phyloP scores from a whole-genome alignment of 2,113 vertebrate genomes.

The Pampusana beccarii region DNA sequence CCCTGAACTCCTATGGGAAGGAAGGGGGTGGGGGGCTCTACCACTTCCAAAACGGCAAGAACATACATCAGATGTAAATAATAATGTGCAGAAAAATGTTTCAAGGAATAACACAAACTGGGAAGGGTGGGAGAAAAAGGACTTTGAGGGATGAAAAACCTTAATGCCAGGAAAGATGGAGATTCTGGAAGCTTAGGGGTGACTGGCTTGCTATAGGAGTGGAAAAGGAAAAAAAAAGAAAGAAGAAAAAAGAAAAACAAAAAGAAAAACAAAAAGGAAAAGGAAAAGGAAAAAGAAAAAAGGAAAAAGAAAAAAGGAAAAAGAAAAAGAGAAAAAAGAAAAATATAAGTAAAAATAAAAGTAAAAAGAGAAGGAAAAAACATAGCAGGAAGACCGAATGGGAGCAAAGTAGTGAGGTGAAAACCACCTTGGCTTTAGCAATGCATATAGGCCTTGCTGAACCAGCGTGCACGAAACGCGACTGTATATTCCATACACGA shows the following conservation, averaged over 20 bases:
- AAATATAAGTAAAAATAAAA: background rate
- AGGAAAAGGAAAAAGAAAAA: background rate
- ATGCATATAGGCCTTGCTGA: slow-evolving; percentile 38
- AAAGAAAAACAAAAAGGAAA: background rate
- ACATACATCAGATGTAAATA: slow-evolving; percentile 64
- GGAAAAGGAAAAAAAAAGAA: background rate
- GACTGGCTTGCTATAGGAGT: background rate
- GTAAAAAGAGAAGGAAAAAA: background rate
- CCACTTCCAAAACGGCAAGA: slow-evolving; percentile 63
- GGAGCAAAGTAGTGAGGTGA: background rate
- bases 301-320: accelerated
- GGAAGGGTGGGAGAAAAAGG: background rate
- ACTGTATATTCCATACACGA: slow-evolving; percentile 73
- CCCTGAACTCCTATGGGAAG: slow-evolving; percentile 55
- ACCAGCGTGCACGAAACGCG: background rate
- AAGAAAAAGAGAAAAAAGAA: too few relatives aligned
- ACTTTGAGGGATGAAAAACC: slow-evolving; percentile 12
- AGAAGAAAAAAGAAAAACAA: accelerated
- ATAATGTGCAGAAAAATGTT: slow-evolving; percentile 59
- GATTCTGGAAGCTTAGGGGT: background rate
- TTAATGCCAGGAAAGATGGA: background rate
- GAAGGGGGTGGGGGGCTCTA: slow-evolving; percentile 22
- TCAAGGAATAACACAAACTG: slow-evolving; percentile 30
- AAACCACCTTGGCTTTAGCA: background rate
- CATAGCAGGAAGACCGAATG: background rate